phyloP scores from a whole-genome alignment of 1,140 invertebrate species.

The Bombus waltoni region DNA sequence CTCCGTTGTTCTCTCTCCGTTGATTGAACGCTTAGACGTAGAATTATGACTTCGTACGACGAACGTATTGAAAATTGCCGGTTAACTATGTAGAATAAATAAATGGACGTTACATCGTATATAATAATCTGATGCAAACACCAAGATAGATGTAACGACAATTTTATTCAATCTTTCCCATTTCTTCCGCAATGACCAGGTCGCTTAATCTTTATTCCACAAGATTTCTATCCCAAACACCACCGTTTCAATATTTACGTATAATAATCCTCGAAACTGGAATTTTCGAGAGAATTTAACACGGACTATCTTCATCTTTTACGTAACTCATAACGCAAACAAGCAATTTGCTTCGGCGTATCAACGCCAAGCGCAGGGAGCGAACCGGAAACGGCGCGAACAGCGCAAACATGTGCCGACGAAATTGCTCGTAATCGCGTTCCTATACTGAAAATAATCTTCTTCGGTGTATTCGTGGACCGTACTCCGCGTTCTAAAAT shows the following conservation, averaged over 20 bases:
- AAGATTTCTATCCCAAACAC: background rate
- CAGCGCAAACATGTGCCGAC: no score
- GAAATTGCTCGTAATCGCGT: no score
- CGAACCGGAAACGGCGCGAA: no score
- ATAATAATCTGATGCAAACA: no score
- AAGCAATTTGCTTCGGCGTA: background rate
- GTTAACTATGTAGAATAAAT: no score
- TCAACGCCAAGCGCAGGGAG: background rate
- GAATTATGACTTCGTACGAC: no score
- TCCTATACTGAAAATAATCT: slow-evolving; percentile 7
- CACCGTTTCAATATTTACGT: background rate
- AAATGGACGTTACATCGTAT: background rate
- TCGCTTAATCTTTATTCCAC: background rate
- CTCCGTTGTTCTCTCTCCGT: background rate
- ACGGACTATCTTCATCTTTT: background rate
- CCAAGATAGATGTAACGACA: background rate
- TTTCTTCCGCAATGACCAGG: background rate
- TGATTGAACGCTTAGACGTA: no score
- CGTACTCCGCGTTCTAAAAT: slow-evolving; percentile 11
- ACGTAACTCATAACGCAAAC: background rate
- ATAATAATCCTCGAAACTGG: background rate
- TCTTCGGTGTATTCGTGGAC: background rate
- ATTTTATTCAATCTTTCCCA: background rate
- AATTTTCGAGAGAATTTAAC: background rate
- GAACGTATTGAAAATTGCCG: no score